Conservation (phyloP, 2,113 vertebrate genomes). For the Hyla sarda region DNA sequence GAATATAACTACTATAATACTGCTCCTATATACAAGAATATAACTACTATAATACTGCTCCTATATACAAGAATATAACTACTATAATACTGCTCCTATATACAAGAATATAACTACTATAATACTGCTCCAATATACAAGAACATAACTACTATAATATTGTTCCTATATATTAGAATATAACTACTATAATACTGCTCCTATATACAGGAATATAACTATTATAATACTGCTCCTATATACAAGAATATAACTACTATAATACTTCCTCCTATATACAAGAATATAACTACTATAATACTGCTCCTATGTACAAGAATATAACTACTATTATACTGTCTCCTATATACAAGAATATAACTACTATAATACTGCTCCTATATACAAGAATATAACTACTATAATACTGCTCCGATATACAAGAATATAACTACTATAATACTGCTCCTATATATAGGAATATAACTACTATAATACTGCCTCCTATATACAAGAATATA, state of each 20-base stretch:
- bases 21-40: slow-evolving; percentile 7
- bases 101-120: slow-evolving; percentile 4
- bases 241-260: slow-evolving; percentile 21
- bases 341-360: slow-evolving; percentile 7
- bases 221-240: background rate
- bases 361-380: slow-evolving; percentile 14
- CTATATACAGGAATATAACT: no score
- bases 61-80: slow-evolving; percentile 22
- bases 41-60: slow-evolving; percentile 13
- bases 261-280: slow-evolving; percentile 1
- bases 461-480: slow-evolving; percentile 22
- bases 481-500: background rate
- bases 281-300: slow-evolving; percentile 24
- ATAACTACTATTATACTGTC: slow-evolving; percentile 9
- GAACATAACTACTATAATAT: no score
- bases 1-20: slow-evolving; percentile 5
- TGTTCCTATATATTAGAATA: no score
- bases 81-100: slow-evolving; percentile 11
- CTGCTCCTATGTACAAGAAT: slow-evolving; percentile 18
- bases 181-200: no score
- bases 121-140: background rate
- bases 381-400: slow-evolving; percentile 12
- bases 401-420: background rate
- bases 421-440: slow-evolving; percentile 25
- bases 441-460: background rate